Base-by-base conservation (phyloP, 2,797 vertebrate genomes). In the Toxotes lorentzi region DNA sequence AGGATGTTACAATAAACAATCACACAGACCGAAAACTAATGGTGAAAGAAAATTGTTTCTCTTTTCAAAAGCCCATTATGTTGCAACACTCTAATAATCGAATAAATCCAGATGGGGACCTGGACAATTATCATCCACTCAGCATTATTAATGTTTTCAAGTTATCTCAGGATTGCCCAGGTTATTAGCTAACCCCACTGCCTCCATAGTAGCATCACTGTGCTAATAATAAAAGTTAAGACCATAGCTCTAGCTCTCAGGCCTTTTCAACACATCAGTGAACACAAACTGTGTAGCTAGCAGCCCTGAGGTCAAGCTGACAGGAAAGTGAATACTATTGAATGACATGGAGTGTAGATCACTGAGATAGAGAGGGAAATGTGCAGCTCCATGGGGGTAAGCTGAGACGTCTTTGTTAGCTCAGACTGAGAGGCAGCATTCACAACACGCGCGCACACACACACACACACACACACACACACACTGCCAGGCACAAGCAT, bases 311-410 rank as follows among this genome's bases (percentile, higher is more conserved):
- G 66, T 76, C 27, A 62, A 77, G 51, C 87, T 85, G 84, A 90
- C 79, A 71, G 70, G 78, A 70, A 70, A 83, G 82, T 84, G 81
- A 88, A 89, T 70, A 61, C 57, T 8, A 40, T 68, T 83, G 86
- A 89, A 78, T 86, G 86, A 89, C 85, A 81, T 7, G 12, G 64
- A 83, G 78, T 41, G 80, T 73, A 83, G 84, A 89, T 86, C 77
- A 62, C 1, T 47, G 70, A 85, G 84, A 87, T 64, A 62, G 77
- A 79, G 79, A 67, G 77, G 71, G 80, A 79, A 70, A 82, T 3
- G 27, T 70, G 73, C n/a, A 7, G 48, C 72, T 81, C 47, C 19
- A 43, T 7, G 21, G 65, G 60, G 51, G 67, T 64, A 77, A 86
- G 76, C 60, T 51, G 76, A 89, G 80, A 86, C 43, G 63, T 85